Base-by-base conservation (phyloP, 2,797 vertebrate species). In the Psittacula derbiana region DNA sequence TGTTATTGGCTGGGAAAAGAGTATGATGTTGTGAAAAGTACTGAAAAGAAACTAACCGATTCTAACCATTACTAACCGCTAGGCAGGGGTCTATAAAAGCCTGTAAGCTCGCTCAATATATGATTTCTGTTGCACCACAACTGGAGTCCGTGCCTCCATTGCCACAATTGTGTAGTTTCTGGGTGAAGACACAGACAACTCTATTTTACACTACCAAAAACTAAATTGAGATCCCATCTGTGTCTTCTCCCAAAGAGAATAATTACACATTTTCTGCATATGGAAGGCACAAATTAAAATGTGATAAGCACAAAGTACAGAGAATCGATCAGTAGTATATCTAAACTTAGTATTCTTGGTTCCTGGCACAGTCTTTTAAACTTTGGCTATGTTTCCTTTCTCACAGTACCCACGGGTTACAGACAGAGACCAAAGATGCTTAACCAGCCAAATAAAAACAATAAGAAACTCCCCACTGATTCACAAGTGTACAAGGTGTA, bases 221-320 rank as follows among this genome's bases (percentile, higher is more conserved):
- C 91, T 71, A 21, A 12, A 7, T 69, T 86, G 81, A 93, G 69
- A 78, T 75, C n/a, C 87, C 92, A 93, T 92, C 87, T 91, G 61
- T 87, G 75, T 79, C 61, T 93, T 91, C 46, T 92, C 50, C 58
- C 62, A 80, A 80, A 90, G 65, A 90, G 66, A 96, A 83, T 86
- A 96, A 86, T 92, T 80, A 71, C 38, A 69, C 5, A 50, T 52
- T 90, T 80, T 64, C 65, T 74, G 44, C 82, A 79, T 75, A 75
- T 75, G 78, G 87, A 76, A 93, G 53, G 33, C 31, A 41, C 65
- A 90, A 90, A 88, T 38, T 43, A 93, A 90, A 86, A 74, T 12
- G 19, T 17, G 36, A 58, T 78, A 62, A 88, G 69, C 31, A 78
- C 46, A 69, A 85, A 87, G 21, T 46, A 66, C 33, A 67, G 57